phyloP scores from a whole-genome alignment of 2,113 vertebrate genomes.

The Laticauda colubrina region DNA sequence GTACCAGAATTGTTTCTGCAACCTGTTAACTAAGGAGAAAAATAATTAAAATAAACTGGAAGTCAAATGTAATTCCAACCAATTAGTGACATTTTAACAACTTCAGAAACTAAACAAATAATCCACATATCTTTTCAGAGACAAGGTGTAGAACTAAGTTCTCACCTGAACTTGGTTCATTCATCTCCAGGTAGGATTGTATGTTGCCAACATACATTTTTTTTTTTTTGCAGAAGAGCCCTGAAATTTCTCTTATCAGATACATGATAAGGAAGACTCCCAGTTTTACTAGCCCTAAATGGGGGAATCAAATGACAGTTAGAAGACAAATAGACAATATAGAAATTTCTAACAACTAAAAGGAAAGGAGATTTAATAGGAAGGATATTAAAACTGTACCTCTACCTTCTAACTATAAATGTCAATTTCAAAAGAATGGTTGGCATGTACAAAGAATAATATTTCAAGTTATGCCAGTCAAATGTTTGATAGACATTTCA shows the following conservation, averaged over 20 bases:
- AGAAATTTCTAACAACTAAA: neutral
- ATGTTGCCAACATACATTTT: neutral
- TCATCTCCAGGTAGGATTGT: neutral
- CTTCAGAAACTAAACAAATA: neutral
- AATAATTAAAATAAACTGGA: neutral
- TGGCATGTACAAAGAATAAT: neutral
- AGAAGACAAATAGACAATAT: neutral
- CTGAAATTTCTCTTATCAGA: neutral
- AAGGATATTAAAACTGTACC: neutral
- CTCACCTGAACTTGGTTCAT: neutral
- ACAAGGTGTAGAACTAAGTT: neutral
- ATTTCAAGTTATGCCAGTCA: neutral
- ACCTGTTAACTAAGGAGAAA: conserved; percentile 22
- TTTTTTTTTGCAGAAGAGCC: neutral
- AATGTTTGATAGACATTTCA: neutral
- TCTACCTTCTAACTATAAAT: neutral
- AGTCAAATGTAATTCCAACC: neutral
- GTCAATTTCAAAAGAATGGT: neutral
- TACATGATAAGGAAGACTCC: neutral
- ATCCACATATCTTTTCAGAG: neutral
- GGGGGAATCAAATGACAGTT: neutral
- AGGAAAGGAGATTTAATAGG: neutral
- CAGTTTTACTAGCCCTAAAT: neutral
- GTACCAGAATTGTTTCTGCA: conserved; percentile 61
- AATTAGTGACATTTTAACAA: neutral